A percentile compares a stretch with the other conserved stretches of the same genome.
Conservation (phyloP, 2,797 vertebrate species). For the Argya squamiceps region DNA sequence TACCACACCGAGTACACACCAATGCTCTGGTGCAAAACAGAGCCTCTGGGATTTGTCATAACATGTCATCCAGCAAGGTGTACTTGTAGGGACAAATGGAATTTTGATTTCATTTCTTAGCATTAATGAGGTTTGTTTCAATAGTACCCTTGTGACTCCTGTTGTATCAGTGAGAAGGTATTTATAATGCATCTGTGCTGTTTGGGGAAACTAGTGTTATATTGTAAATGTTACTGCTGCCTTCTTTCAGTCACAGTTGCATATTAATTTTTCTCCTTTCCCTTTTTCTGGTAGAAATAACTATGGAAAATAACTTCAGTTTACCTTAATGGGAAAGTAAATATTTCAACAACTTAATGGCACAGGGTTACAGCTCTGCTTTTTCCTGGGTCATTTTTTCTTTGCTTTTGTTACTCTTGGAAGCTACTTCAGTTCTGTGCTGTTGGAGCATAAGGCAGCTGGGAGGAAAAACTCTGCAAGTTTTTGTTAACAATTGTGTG, state of each 20-base stretch:
- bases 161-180: background rate
- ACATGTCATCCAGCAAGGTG: background rate
- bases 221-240: background rate
- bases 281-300: background rate
- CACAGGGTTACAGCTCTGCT: background rate
- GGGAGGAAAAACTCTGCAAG: background rate
- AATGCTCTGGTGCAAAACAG: background rate
- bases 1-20: accelerated
- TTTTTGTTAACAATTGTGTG: background rate
- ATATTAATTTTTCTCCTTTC: background rate
- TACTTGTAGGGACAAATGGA: background rate
- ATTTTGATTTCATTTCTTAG: background rate
- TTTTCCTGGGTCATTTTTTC: background rate
- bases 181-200: background rate
- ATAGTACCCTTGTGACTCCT: background rate
- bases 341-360: background rate
- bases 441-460: background rate
- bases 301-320: background rate
- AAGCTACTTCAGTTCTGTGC: background rate
- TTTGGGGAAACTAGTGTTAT: background rate
- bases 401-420: background rate
- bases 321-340: background rate
- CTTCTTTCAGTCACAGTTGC: background rate
- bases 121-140: background rate
- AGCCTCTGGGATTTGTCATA: background rate